Evolutionary conservation across 2,113 vertebrate genomes (phyloP).

Genomic region (Lepus europaeus): DNA sequence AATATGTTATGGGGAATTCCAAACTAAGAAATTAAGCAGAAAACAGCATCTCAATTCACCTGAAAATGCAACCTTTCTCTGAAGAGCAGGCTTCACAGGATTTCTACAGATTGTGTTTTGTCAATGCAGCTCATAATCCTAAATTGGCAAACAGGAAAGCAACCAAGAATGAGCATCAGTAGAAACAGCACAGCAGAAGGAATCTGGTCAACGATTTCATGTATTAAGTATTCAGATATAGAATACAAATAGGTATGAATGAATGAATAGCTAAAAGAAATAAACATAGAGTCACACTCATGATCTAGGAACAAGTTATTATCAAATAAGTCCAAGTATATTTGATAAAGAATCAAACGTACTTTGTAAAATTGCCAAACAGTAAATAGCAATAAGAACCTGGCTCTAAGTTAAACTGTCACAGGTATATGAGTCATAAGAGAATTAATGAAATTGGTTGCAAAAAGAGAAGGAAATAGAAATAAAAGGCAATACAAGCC

Average conservation of each 20-base stretch:
- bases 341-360: not conserved
- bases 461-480: not conserved
- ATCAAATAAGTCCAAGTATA: not conserved
- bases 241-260: not conserved
- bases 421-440: not conserved
- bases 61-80: not conserved
- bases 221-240: not conserved
- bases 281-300: not conserved
- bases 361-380: not conserved
- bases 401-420: not conserved
- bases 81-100: not conserved
- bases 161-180: not conserved
- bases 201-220: constrained; percentile 19
- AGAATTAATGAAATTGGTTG: not conserved
- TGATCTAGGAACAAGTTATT: not conserved
- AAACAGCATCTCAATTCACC: not conserved
- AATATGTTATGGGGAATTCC: not conserved
- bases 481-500: constrained; percentile 5
- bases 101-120: not conserved
- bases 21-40: not conserved
- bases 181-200: not conserved
- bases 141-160: not conserved
- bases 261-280: not conserved
- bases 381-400: not conserved
- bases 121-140: not conserved